Evolutionary conservation across 1,140 invertebrate species (phyloP).

Genomic region (Nephila pilipes): DNA sequence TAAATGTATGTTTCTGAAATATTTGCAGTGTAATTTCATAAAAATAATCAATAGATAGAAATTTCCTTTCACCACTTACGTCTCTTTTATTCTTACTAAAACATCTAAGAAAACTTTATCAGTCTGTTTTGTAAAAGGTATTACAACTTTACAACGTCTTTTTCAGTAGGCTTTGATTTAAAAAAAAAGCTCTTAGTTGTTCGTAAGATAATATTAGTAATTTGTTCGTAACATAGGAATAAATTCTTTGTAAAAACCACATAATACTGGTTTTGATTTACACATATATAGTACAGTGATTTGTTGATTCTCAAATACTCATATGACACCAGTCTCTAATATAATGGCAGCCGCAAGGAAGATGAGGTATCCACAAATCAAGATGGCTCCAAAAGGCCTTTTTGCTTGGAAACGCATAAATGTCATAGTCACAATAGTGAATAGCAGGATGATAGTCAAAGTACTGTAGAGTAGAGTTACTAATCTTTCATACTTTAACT

Average conservation of each 20-base stretch:
- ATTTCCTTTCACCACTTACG: too few species aligned
- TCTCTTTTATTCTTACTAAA: too few species aligned
- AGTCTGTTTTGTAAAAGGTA: too few species aligned
- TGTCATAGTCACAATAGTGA: constrained; percentile 80
- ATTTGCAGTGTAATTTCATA: too few species aligned
- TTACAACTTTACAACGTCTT: too few species aligned
- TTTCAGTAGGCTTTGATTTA: neutral
- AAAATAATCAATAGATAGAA: too few species aligned
- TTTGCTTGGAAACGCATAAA: constrained; percentile 80
- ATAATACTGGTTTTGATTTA: neutral
- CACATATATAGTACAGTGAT: neutral
- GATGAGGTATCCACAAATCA: constrained; percentile 76
- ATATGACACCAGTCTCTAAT: constrained; percentile 74
- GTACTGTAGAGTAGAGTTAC: constrained; percentile 81
- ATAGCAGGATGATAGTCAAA: constrained; percentile 81
- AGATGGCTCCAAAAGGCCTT: constrained; percentile 77
- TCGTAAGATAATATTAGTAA: neutral
- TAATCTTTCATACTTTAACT: constrained; percentile 81
- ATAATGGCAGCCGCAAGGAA: constrained; percentile 77
- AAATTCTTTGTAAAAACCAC: neutral
- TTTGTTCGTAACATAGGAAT: neutral
- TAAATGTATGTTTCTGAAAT: too few species aligned
- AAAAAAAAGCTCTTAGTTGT: neutral
- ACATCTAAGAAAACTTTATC: too few species aligned
- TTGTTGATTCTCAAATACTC: constrained; percentile 58